Base-by-base conservation (phyloP, 2,888 invertebrate species). In the Germaria angustata region DNA sequence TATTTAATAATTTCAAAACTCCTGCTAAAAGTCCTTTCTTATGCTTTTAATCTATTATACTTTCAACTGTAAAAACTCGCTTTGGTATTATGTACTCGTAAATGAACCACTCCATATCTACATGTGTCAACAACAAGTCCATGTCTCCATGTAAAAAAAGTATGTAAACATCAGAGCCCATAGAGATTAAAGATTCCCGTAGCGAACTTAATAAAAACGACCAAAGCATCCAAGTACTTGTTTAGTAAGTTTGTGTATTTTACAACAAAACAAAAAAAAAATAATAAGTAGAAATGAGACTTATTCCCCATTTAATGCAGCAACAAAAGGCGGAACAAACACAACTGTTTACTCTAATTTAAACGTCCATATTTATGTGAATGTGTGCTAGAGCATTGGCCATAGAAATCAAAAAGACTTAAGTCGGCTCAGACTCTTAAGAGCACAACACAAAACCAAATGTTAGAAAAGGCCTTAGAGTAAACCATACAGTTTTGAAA, bases 111-210 rank as follows among this genome's bases (percentile, higher is more conserved):
- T 63, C 9, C n/a, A 51, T 68, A 39, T 22, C 22, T 17, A 73
- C 75, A 66, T 46, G 55, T 75, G 65, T 66, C 65, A 75, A 66
- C 36, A 57, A 17, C 65, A 66, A 41, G n/a, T 75, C 46, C 44
- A 36, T 44, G 63, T 41, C 28, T 20, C 20, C 39, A 53, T 34
- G 15, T 55, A 32, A 3, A 3, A 28, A 5, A 28, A 3, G 6
- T 28, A 28, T 28, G 28, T 28, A 28, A 75, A 79, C 63, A 59
- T 20, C 72, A 75, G 61, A 80, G 69, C 66, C 78, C 73, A 49
- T 78, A 71, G 83, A 89, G 90, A 90, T 90, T 90, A 90, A 90
- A 89, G 89, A 88, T 89, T 90, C 90, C 90, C 87, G 90, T 88
- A 89, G 90, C 85, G 90, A 90, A 89, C 88, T 90, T 89, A 89